Percentiles rank a stretch among this genome's conserved stretches.
Conservation (phyloP, 2,797 vertebrate species). For the Spinus olivaceus region DNA sequence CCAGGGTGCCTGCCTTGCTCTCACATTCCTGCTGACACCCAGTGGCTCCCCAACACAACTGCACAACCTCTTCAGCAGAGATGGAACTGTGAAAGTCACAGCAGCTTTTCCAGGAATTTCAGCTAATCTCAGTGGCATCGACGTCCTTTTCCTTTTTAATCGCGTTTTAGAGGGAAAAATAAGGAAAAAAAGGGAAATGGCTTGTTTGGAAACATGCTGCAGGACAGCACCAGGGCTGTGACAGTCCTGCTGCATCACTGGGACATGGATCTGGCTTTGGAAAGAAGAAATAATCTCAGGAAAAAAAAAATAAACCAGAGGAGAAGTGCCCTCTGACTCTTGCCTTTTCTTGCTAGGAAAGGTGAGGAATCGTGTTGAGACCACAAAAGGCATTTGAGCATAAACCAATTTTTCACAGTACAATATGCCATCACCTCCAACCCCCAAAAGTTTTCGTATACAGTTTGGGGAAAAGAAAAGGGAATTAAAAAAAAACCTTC, state of each 20-base stretch:
- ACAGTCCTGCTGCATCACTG: rapidly evolving
- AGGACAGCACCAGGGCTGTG: rapidly evolving
- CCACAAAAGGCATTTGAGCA: not conserved
- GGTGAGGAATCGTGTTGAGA: not conserved
- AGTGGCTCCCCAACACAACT: constrained; percentile 20
- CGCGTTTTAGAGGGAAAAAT: not conserved
- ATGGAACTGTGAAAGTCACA: rapidly evolving
- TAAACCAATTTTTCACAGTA: constrained; percentile 14
- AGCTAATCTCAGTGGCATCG: not conserved
- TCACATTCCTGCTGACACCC: constrained; percentile 71
- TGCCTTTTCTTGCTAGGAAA: not conserved
- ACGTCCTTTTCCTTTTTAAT: not conserved
- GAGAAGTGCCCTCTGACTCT: not conserved
- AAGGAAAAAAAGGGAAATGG: not conserved
- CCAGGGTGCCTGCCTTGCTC: not conserved
- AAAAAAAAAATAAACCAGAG: not conserved
- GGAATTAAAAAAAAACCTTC: not conserved
- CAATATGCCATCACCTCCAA: not conserved
- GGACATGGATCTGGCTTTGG: not conserved
- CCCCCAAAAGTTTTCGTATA: not conserved
- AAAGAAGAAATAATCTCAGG: not conserved
- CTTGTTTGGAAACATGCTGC: not conserved
- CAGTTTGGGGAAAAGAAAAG: not conserved
- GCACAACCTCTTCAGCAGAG: not conserved
- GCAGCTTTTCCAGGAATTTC: not conserved